phyloP scores from a whole-genome alignment of 2,888 invertebrate species.

The Synanthedon formicaeformis region DNA sequence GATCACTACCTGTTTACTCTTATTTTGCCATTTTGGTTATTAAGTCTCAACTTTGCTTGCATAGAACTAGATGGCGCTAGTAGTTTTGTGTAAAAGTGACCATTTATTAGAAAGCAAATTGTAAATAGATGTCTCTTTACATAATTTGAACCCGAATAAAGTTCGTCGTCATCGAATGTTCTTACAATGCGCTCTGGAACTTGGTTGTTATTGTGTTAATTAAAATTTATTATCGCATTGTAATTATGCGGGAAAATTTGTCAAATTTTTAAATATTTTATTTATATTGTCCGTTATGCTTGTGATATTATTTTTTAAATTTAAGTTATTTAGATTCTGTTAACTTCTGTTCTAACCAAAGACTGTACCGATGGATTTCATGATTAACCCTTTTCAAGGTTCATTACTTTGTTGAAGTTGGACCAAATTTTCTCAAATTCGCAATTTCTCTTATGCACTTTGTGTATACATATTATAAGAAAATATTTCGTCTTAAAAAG shows the following conservation, averaged over 20 bases:
- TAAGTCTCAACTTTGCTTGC: background rate
- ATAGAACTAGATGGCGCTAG: background rate
- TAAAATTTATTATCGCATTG: background rate
- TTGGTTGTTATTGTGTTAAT: too few relatives aligned
- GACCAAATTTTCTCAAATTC: slow-evolving; percentile 49
- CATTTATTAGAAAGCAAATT: too few relatives aligned
- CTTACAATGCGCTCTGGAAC: too few relatives aligned
- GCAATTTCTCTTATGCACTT: slow-evolving; percentile 10
- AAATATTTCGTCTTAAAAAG: too few relatives aligned
- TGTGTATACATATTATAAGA: too few relatives aligned
- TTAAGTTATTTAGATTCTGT: slow-evolving; percentile 49
- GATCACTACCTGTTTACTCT: slow-evolving; percentile 21
- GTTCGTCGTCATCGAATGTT: too few relatives aligned
- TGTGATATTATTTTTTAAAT: slow-evolving; percentile 61
- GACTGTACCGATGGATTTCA: slow-evolving; percentile 54
- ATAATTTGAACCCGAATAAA: too few relatives aligned
- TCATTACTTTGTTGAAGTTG: slow-evolving; percentile 46
- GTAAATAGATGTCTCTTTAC: too few relatives aligned
- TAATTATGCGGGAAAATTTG: background rate
- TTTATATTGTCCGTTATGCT: slow-evolving; percentile 31
- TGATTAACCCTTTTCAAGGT: slow-evolving; percentile 21
- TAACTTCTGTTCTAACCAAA: slow-evolving; percentile 65
- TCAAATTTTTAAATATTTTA: slow-evolving; percentile 10
- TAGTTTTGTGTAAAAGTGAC: too few relatives aligned
- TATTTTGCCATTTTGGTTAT: slow-evolving; percentile 21